Conservation (phyloP, 2,797 vertebrate species). For the Paguma larvata region DNA sequence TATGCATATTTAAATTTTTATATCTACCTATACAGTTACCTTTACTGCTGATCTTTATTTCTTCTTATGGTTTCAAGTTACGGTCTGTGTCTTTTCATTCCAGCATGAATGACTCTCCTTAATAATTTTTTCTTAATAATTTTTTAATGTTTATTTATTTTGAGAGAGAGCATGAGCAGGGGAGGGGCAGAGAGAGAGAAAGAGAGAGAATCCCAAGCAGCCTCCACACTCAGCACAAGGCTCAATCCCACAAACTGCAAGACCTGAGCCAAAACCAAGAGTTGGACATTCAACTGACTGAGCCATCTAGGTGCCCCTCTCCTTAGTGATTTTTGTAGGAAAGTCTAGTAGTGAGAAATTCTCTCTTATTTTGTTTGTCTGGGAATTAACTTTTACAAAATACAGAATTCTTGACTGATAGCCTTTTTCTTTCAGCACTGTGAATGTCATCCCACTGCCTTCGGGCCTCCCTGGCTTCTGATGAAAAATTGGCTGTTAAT, state of each 20-base stretch:
- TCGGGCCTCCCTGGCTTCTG: background rate
- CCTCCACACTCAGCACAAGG: too few relatives aligned
- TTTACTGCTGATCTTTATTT: background rate
- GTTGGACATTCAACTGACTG: too few relatives aligned
- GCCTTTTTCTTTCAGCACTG: background rate
- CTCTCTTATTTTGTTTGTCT: background rate
- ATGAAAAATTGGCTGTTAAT: background rate
- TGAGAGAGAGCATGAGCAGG: too few relatives aligned
- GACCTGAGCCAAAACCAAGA: too few relatives aligned
- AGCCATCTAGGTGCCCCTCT: background rate
- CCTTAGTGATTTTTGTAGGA: background rate
- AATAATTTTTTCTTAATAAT: background rate
- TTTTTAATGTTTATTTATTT: background rate
- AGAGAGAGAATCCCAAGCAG: too few relatives aligned
- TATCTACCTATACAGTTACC: background rate
- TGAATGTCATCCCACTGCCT: background rate
- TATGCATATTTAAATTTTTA: background rate
- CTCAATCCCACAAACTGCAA: too few relatives aligned
- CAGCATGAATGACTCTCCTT: background rate
- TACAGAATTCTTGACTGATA: background rate
- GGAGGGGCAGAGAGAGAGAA: too few relatives aligned
- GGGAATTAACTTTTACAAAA: background rate
- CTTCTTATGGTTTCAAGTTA: background rate
- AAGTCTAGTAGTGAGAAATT: background rate
- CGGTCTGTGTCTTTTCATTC: background rate